These are phyloP conservation scores for Acrocephalus scirpaceus DNA, from an alignment of 2,797 vertebrate species.

Conservation along the genomic window DNA sequence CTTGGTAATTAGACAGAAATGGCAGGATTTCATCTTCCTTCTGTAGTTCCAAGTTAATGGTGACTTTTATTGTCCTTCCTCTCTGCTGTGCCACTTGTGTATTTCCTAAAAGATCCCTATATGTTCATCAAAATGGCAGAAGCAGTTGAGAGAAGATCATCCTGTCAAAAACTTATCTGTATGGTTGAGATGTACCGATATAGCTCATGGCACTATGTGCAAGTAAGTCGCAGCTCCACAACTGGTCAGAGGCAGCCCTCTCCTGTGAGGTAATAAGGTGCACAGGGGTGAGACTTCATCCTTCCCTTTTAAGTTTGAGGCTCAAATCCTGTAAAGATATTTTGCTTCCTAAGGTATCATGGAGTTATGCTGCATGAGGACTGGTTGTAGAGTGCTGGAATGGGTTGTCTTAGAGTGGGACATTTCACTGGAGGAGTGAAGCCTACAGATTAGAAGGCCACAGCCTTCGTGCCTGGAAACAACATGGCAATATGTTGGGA, in stretches of 20 bases:
- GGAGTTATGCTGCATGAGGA: fast-evolving
- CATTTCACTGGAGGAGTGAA: neutral
- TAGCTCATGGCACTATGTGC: neutral
- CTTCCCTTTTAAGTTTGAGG: neutral
- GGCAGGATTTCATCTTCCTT: neutral
- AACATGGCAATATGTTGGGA: neutral
- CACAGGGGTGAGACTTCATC: neutral
- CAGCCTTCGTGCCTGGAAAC: neutral
- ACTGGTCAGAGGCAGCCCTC: neutral
- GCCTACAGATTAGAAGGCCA: too few relatives aligned
- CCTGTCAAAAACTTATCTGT: fast-evolving
- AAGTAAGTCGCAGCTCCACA: neutral
- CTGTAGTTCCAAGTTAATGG: neutral
- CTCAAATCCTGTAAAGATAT: neutral
- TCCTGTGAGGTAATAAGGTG: neutral
- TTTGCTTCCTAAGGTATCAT: neutral
- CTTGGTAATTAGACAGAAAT: neutral
- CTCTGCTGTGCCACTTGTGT: neutral
- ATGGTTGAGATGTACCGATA: fast-evolving
- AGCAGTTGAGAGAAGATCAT: neutral
- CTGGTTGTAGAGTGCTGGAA: neutral
- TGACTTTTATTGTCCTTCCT: neutral
- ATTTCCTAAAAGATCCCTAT: neutral
- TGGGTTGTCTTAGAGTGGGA: neutral
- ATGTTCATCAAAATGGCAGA: neutral